Evolutionary conservation across 1,140 invertebrate species (phyloP).

Genomic region (Megalonaias nervosa): DNA sequence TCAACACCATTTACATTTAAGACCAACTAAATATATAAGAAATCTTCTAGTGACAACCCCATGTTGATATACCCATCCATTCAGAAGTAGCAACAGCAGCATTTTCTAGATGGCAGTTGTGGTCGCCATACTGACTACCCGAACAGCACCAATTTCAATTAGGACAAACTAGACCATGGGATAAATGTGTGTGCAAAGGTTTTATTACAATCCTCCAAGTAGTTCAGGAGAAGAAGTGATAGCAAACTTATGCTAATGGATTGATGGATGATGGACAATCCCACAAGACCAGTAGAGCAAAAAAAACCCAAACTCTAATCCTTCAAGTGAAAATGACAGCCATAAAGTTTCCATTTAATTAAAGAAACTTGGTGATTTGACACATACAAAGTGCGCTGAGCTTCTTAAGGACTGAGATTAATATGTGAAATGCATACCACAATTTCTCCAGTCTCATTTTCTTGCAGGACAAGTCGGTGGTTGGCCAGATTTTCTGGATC

Average conservation of each 20-base stretch:
- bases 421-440: conserved; percentile 67
- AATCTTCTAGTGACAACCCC: no score
- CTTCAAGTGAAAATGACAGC: background rate
- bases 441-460: conserved; percentile 78
- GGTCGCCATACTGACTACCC: no score
- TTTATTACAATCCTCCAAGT: no score
- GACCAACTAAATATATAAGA: no score
- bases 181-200: no score
- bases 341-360: background rate
- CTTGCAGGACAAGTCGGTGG: conserved; percentile 76
- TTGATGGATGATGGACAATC: no score
- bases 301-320: background rate
- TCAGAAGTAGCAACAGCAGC: background rate
- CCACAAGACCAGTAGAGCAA: background rate
- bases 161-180: no score
- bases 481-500: conserved; percentile 63
- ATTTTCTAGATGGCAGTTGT: background rate
- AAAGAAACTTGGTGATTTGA: background rate
- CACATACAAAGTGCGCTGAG: background rate
- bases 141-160: no score
- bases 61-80: no score
- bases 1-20: no score
- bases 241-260: no score
- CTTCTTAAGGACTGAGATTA: background rate
- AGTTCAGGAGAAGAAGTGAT: no score